A percentile compares a stretch with the other conserved stretches of the same genome.
These are phyloP conservation scores for Ciona savignyi DNA, from an alignment of 23 tunicate genomes.

Conservation along the genomic window DNA sequence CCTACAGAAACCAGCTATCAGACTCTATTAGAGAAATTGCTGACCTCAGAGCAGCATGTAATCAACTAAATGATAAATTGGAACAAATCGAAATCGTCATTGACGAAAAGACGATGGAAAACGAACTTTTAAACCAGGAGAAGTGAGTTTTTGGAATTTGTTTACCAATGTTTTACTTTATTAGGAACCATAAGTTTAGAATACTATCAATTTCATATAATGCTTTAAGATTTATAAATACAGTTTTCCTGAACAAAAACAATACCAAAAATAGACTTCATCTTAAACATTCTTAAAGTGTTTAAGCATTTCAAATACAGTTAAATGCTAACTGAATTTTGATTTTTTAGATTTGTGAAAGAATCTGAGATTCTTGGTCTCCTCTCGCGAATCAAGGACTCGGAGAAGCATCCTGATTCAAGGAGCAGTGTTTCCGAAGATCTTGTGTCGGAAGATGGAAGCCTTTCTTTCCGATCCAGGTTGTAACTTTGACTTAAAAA, in stretches of 20 bases:
- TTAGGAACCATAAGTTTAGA: neutral
- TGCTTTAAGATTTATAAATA: neutral
- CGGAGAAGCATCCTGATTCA: neutral
- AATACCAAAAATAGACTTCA: no score
- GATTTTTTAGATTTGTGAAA: slow-evolving; percentile 29
- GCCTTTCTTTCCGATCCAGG: neutral
- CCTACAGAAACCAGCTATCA: slow-evolving; percentile 29
- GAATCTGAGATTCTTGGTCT: slow-evolving; percentile 62
- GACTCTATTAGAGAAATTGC: slow-evolving; percentile 26
- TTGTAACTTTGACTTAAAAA: no score
- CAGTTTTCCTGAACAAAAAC: neutral
- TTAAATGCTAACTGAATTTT: neutral
- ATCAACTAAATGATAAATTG: slow-evolving; percentile 10
- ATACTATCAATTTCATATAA: neutral
- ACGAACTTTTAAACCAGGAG: slow-evolving; percentile 13
- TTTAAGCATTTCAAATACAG: neutral
- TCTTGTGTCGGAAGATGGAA: slow-evolving; percentile 2
- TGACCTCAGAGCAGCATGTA: slow-evolving; percentile 13
- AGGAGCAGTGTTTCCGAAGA: neutral
- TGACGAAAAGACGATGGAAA: slow-evolving; percentile 16
- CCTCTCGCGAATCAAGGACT: slow-evolving; percentile 24
- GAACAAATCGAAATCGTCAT: slow-evolving; percentile 8
- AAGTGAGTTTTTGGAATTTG: no score
- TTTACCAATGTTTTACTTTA: no score
- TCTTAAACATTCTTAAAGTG: no score